A percentile compares a stretch with the other conserved stretches of the same genome.
Evolutionary conservation across 2,113 vertebrate species (phyloP).

Genomic region (Carollia perspicillata): DNA sequence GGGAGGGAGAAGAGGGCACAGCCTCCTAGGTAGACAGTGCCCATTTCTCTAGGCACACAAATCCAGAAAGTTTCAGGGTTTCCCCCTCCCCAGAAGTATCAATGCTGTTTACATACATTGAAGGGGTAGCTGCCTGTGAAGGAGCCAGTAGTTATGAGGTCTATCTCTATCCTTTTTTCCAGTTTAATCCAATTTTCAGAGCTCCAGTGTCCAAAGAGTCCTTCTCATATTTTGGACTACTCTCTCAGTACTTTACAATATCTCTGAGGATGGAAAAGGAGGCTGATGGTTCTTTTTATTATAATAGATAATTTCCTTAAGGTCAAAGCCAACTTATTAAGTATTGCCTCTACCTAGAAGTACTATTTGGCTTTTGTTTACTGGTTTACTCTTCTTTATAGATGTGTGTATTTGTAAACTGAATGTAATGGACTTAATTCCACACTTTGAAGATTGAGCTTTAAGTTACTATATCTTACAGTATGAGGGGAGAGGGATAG

Average conservation of each 20-base stretch:
- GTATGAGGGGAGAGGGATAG: not conserved
- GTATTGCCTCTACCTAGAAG: not conserved
- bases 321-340: slow-evolving; percentile 3
- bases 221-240: not conserved
- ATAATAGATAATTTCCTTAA: slow-evolving; percentile 9
- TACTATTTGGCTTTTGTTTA: not conserved
- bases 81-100: not conserved
- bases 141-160: not conserved
- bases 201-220: not conserved
- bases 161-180: not conserved
- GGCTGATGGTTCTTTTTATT: not conserved
- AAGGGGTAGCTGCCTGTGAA: not conserved
- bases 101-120: not conserved
- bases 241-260: not conserved
- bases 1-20: not conserved
- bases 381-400: not conserved
- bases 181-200: not conserved
- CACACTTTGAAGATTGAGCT: slow-evolving; percentile 26
- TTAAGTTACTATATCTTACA: not conserved
- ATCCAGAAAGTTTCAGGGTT: not conserved
- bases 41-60: not conserved
- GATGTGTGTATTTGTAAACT: not conserved
- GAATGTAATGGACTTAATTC: not conserved
- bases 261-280: not conserved
- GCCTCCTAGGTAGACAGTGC: not conserved